Base-by-base conservation (phyloP, 2,888 invertebrate genomes). In the Bibio marci region DNA sequence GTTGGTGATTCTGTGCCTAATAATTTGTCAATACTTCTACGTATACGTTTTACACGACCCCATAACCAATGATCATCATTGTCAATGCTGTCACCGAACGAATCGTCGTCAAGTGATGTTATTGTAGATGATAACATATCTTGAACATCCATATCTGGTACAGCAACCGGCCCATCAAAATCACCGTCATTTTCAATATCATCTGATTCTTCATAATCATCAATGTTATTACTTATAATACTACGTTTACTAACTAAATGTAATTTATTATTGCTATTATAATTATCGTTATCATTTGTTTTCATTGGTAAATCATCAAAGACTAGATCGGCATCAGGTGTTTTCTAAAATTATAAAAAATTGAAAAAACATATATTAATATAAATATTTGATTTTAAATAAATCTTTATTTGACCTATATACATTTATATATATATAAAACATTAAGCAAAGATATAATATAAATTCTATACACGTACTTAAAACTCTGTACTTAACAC, bases 231-330 rank as follows among this genome's bases (percentile, higher is more conserved):
- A 18, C n/a, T 19, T 11, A 17, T 27, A 26, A 36, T 31, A 22
- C 39, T 39, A 35, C 30, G 30, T 39, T 39, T 39, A 30, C 26
- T 39, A 13, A 18, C 19, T 33, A 33, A 27, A 18, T 39, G 22
- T 39, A 32, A 18, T 30, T 25, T 38, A 17, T n/a, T 33, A 4
- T 4, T 12, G n/a, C 14, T n/a, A 15, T 7, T 15, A 11, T 15
- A 10, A 18, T 18, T 12, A 19, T 33, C 11, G 28, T 41, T 38
- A 19, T 40, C 39, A 37, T 19, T 18, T 32, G 37, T 40, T 31
- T 25, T 11, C 4, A 37, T 32, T 31, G 38, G 37, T 38, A 46
- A 48, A 30, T 55, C 54, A 19, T 54, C 55, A 39, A 53, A 50
- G 38, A 45, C 47, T n/a, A 52, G 41, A 41, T 53, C 53, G 26